A percentile compares a stretch with the other conserved stretches of the same genome.
These are phyloP conservation scores for Kryptopterus vitreolus DNA, from an alignment of 2,797 vertebrate genomes.

Conservation along the genomic window DNA sequence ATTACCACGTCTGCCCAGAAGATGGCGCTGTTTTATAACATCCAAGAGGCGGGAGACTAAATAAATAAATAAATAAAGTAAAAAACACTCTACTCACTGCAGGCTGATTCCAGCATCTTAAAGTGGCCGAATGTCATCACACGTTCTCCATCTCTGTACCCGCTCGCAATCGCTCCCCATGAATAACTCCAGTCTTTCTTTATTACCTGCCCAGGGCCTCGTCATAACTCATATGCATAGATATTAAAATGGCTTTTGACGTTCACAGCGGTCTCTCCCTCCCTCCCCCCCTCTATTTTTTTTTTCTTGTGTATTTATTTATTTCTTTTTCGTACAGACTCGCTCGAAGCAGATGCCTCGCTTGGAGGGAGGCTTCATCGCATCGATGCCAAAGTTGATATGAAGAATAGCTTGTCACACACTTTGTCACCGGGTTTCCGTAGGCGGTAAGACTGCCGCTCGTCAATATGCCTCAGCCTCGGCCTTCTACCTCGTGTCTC, in stretches of 20 bases:
- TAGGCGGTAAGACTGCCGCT: conserved; percentile 19
- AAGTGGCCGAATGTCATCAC: neutral
- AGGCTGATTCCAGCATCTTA: conserved; percentile 14
- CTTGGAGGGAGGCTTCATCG: conserved; percentile 40
- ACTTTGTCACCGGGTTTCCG: conserved; percentile 29
- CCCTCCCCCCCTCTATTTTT: too few relatives aligned
- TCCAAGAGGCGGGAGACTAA: too few relatives aligned
- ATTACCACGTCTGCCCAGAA: conserved; percentile 4
- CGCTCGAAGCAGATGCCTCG: conserved; percentile 26
- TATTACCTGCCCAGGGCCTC: conserved; percentile 24
- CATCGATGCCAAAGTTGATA: conserved; percentile 45
- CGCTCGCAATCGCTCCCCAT: conserved; percentile 2
- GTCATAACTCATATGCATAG: conserved; percentile 29
- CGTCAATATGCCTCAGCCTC: conserved; percentile 32
- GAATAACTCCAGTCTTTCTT: conserved; percentile 12
- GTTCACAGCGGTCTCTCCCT: conserved; percentile 1
- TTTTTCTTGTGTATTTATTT: conserved; percentile 7
- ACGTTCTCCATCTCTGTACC: neutral
- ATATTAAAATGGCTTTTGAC: conserved; percentile 29
- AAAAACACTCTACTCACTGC: neutral
- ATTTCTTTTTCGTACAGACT: neutral
- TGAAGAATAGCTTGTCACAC: conserved; percentile 21
- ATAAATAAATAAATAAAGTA: too few relatives aligned
- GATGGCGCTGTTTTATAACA: conserved; percentile 27
- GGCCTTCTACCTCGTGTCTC: conserved; percentile 9